Evolutionary conservation across 2,113 vertebrate genomes (phyloP).

Genomic region (Xenopus borealis): DNA sequence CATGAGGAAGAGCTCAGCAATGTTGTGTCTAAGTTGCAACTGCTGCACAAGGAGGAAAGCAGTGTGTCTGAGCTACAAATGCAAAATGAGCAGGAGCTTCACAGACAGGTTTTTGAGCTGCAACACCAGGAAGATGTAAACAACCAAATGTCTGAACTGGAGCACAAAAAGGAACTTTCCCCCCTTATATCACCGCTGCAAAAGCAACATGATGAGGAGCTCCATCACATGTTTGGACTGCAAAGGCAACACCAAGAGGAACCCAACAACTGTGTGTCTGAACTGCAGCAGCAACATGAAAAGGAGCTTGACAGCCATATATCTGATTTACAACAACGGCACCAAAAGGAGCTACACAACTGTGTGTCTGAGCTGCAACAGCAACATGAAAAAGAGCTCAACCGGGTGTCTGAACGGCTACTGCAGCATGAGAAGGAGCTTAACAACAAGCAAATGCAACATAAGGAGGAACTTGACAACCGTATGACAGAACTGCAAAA

Average conservation of each 20-base stretch:
- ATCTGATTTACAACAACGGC: constrained; percentile 58
- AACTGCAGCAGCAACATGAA: too few species aligned
- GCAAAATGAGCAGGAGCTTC: constrained; percentile 53
- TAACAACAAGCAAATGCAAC: constrained; percentile 50
- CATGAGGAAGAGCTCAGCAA: constrained; percentile 56
- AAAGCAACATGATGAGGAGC: constrained; percentile 15
- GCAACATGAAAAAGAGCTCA: constrained; percentile 48
- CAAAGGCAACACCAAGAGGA: constrained; percentile 57
- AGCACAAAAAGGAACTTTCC: constrained; percentile 60
- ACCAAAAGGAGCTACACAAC: constrained; percentile 52
- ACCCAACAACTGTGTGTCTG: constrained; percentile 43
- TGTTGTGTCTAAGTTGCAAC: constrained; percentile 46
- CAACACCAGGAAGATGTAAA: constrained; percentile 45
- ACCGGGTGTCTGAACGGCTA: constrained; percentile 18
- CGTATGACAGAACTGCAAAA: too few species aligned
- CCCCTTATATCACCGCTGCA: constrained; percentile 31
- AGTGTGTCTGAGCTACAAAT: constrained; percentile 47
- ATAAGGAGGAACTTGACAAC: constrained; percentile 54
- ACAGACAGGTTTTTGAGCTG: constrained; percentile 56
- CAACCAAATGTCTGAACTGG: too few species aligned
- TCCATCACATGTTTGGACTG: not conserved
- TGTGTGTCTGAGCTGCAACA: constrained; percentile 48
- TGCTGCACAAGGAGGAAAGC: constrained; percentile 62
- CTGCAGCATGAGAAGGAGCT: not conserved
- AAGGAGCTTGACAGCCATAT: constrained; percentile 49